These are phyloP conservation scores for Asteroscopus sphinx DNA, from an alignment of 2,888 invertebrate species.

Conservation along the genomic window DNA sequence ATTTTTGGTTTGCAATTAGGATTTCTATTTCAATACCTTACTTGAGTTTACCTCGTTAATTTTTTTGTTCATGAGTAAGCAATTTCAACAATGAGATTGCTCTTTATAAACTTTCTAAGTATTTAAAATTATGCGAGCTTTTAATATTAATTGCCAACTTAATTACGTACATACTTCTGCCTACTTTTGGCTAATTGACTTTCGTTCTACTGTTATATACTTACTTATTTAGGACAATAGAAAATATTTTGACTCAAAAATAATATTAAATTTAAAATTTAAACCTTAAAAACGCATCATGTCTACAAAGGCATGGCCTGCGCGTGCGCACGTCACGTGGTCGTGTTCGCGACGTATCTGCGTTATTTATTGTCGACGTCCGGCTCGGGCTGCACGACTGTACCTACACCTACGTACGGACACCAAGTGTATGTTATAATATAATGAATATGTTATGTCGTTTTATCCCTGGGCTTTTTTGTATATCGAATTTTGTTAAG, in stretches of 20 bases:
- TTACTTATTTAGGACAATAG: not conserved
- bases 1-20: conserved; percentile 19
- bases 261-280: conserved; percentile 18
- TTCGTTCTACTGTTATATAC: too few relatives aligned
- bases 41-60: not conserved
- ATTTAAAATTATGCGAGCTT: too few relatives aligned
- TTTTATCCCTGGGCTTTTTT: conserved; percentile 18
- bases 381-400: conserved; percentile 75
- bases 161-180: too few relatives aligned
- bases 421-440: conserved; percentile 47
- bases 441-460: conserved; percentile 40
- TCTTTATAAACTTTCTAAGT: not conserved
- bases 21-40: conserved; percentile 3
- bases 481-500: not conserved
- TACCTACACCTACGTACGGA: conserved; percentile 57
- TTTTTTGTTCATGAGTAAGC: not conserved
- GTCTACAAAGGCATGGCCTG: conserved; percentile 59
- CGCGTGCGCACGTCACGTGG: conserved; percentile 82
- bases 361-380: conserved; percentile 86
- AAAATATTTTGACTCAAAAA: not conserved
- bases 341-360: conserved; percentile 85
- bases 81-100: not conserved
- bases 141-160: too few relatives aligned
- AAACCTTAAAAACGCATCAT: conserved; percentile 39
- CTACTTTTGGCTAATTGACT: too few relatives aligned